phyloP scores from a whole-genome alignment of 1,140 invertebrate genomes.

The Lasaia peninsularis region DNA sequence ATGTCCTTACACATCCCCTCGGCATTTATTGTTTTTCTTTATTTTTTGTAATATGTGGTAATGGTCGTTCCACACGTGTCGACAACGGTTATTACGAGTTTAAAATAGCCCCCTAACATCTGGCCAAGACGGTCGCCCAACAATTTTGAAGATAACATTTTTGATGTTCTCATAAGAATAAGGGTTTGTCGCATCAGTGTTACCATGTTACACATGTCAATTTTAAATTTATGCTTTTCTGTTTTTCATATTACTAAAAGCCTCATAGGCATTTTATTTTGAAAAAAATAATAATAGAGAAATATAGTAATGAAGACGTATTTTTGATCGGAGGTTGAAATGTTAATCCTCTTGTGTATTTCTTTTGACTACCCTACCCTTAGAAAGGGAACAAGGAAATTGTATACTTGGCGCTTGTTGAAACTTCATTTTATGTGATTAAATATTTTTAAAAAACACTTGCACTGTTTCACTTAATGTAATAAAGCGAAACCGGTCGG shows the following conservation, averaged over 20 bases:
- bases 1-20: constrained; percentile 37
- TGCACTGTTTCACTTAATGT: no score
- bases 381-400: no score
- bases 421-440: no score
- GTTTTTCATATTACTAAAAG: not conserved
- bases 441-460: no score
- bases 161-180: constrained; percentile 31
- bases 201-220: constrained; percentile 16
- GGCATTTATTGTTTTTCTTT: constrained; percentile 68
- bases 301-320: no score
- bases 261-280: no score
- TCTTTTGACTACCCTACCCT: no score
- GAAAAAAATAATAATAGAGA: no score
- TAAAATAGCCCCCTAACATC: constrained; percentile 70
- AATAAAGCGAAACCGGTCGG: no score
- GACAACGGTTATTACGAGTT: constrained; percentile 74
- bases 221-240: not conserved
- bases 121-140: constrained; percentile 38
- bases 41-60: constrained; percentile 77
- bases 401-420: no score
- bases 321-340: no score
- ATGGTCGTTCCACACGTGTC: constrained; percentile 70
- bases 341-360: no score
- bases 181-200: constrained; percentile 19
- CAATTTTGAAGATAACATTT: constrained; percentile 53